Base-by-base conservation (phyloP, 2,797 vertebrate species). In the Sebastes kiyomatsui region DNA sequence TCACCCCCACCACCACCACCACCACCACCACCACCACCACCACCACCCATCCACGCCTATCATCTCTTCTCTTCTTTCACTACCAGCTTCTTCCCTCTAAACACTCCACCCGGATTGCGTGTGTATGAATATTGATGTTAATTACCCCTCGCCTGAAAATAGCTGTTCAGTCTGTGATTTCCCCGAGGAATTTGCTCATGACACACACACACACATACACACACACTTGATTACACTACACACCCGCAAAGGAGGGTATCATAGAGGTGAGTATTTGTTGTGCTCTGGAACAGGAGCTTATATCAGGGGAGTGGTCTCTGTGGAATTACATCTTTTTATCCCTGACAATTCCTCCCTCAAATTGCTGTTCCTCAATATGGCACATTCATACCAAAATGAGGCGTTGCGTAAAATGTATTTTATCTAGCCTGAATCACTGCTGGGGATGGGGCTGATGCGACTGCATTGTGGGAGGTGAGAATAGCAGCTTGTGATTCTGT, bases 111-210 rank as follows among this genome's bases (percentile, higher is more conserved):
- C 74, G 2, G 60, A 77, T 77, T 75, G 74, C 68, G 70, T 92
- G 88, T 72, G 68, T 80, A 90, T 94, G 90, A 93, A 94, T 95
- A 94, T 93, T 94, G 74, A 94, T 93, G 86, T 91, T 93, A 93
- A 93, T 92, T 92, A 90, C 81, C 77, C 75, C 65, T 87, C 3
- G 75, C 71, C 81, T 90, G 83, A 81, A 93, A 94, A 90, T 90
- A 81, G 88, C 83, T 82, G 75, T 86, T 93, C 87, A 90, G 52
- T 88, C 80, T 87, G 80, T 92, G 86, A 92, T 91, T 91, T 92
- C 92, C 90, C 84, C 1, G 8, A 75, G 76, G 82, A 90, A 69
- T 77, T 64, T 74, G n/a, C 76, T 76, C 77, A 67, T 79, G 32
- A 75, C 66, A 82, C 80, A 66, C 85, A 79, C 65, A 25, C 72